Base-by-base conservation (phyloP, 1,140 invertebrate species). In the Euura lappo region DNA sequence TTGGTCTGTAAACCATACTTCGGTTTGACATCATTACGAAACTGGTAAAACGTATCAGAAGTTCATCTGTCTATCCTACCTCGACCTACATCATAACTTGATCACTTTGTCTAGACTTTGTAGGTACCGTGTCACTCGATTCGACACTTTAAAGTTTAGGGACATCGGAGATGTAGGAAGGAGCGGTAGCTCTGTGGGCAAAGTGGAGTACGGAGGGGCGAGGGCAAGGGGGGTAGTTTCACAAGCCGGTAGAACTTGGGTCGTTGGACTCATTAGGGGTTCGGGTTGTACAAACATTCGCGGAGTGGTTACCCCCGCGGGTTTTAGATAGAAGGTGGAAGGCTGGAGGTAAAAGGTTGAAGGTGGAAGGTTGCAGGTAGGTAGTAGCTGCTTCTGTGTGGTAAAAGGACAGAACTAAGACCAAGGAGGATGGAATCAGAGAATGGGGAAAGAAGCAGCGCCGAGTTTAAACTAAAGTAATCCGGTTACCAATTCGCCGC, bases 401-500 rank as follows among this genome's bases (percentile, higher is more conserved):
- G 28, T 28, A 28, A 28, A 28, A 28, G 28, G 28, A 28, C 28
- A 28, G 28, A 28, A 28, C 28, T 28, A 1, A 28, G 1, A 28
- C 28, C 28, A 28, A 28, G 28, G 28, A 1, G 28, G 28, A 28
- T 28, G 28, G 28, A 28, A 64, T 44, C 11, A 28, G 66, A 11
- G 13, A 28, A 13, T 42, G 43, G 45, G 45, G 10, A 45, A 46
- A 10, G 69, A 45, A 47, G 45, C 28, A 46, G 67, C 28, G 28
- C 5, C 10, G 45, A 6, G 47, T 76, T 80, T 77, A 78, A 80
- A 78, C 68, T 72, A 71, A 70, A 66, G 70, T 75, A 80, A 80
- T 77, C 79, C 74, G 71, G 78, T 79, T 80, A 79, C 77, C 74
- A 69, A 71, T 10, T 72, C 64, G 60, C 74, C 65, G 77, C 77